Percentiles rank a stretch among this genome's conserved stretches.
phyloP scores from a whole-genome alignment of 2,888 invertebrate genomes.

The Tachina grossa region DNA sequence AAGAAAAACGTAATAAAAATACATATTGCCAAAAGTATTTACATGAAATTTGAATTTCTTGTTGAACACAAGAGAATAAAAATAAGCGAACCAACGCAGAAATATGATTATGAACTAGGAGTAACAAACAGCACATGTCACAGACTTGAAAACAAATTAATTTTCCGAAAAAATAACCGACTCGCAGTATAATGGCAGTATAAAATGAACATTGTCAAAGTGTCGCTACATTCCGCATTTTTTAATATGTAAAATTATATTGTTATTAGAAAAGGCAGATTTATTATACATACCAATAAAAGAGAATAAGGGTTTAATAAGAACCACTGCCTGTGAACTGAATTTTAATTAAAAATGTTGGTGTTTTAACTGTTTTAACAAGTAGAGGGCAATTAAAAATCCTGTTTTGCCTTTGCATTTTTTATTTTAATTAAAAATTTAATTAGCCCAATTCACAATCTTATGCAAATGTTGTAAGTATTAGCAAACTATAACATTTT shows the following conservation, averaged over 20 bases:
- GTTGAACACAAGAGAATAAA: slow-evolving; percentile 18
- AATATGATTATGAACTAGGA: slow-evolving; percentile 53
- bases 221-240: neutral
- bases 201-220: neutral
- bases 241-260: neutral
- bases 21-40: slow-evolving; percentile 40
- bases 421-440: too few relatives aligned
- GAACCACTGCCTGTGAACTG: too few relatives aligned
- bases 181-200: neutral
- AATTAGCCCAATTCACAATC: too few relatives aligned
- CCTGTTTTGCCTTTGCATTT: too few relatives aligned
- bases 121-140: slow-evolving; percentile 16
- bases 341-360: too few relatives aligned
- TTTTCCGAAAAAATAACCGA: slow-evolving; percentile 13
- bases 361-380: too few relatives aligned
- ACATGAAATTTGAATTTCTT: slow-evolving; percentile 65
- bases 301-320: too few relatives aligned
- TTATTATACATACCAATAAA: too few relatives aligned
- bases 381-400: too few relatives aligned
- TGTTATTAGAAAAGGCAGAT: too few relatives aligned
- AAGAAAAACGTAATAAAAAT: neutral
- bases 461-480: too few relatives aligned
- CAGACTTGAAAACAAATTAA: slow-evolving; percentile 38
- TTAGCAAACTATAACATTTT: too few relatives aligned
- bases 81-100: slow-evolving; percentile 23